Percentiles rank a stretch among this genome's conserved stretches.
Evolutionary conservation across 2,888 invertebrate genomes (phyloP).

Genomic region (Melolontha melolontha): DNA sequence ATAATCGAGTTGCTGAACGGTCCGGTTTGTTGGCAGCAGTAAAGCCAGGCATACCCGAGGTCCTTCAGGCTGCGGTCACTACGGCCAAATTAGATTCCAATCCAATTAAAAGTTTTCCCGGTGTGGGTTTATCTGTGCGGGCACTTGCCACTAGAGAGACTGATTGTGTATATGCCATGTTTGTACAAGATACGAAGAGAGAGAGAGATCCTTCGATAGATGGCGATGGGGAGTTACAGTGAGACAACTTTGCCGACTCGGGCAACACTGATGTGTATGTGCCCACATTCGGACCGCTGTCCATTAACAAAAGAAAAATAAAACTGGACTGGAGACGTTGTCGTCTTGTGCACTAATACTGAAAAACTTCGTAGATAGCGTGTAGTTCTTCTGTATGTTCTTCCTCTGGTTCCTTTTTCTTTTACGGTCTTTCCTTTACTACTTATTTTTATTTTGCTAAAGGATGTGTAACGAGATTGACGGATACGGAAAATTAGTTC

Average conservation of each 20-base stretch:
- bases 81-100: constrained; percentile 67
- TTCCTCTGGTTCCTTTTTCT: constrained; percentile 33
- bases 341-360: constrained; percentile 11
- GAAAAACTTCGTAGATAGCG: constrained; percentile 15
- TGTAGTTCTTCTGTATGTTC: constrained; percentile 6
- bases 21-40: constrained; percentile 61
- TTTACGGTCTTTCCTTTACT: constrained; percentile 19
- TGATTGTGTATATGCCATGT: constrained; percentile 29
- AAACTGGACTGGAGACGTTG: constrained; percentile 46
- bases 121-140: constrained; percentile 56
- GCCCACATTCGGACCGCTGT: constrained; percentile 49
- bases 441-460: constrained; percentile 24
- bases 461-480: constrained; percentile 35
- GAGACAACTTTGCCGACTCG: constrained; percentile 52
- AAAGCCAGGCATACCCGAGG: constrained; percentile 35
- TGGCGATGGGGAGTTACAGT: constrained; percentile 17
- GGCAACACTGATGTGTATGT: constrained; percentile 61
- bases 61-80: constrained; percentile 62
- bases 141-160: constrained; percentile 38
- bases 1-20: constrained; percentile 54
- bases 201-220: constrained; percentile 4
- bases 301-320: constrained; percentile 55
- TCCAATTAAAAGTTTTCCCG: constrained; percentile 67
- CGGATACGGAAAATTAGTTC: constrained; percentile 48
- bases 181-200: constrained; percentile 2